Conservation (phyloP, 23 tunicate species). For the Oikopleura dioica region DNA sequence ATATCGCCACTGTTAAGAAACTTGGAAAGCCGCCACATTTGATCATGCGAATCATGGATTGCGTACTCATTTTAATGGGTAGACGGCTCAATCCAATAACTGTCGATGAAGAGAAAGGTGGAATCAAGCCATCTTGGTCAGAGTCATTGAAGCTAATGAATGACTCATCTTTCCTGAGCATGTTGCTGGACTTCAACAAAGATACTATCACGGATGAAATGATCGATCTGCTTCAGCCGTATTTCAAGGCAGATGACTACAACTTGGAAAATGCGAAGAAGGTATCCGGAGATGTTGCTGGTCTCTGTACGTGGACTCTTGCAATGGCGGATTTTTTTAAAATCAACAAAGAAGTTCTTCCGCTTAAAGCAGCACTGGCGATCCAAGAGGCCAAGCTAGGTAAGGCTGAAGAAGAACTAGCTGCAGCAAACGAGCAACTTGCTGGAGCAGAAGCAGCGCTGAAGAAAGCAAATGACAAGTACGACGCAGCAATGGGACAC, state of each 20-base stretch:
- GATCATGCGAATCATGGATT: constrained; percentile 98
- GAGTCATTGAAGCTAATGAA: constrained; percentile 90
- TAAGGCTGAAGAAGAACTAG: constrained; percentile 49
- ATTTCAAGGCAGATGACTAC: constrained; percentile 79
- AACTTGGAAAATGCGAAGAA: constrained; percentile 75
- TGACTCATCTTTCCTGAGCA: constrained; percentile 48
- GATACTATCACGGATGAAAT: constrained; percentile 79
- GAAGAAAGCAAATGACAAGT: constrained; percentile 59
- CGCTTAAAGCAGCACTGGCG: constrained; percentile 72
- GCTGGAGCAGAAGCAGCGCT: constrained; percentile 70
- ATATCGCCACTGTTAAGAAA: constrained; percentile 84
- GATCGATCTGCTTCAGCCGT: constrained; percentile 65
- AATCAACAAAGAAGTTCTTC: constrained; percentile 92
- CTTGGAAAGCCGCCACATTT: constrained; percentile 99
- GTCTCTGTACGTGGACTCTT: constrained; percentile 88
- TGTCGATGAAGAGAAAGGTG: constrained; percentile 53
- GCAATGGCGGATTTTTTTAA: constrained; percentile 85
- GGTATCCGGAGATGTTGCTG: constrained; percentile 87
- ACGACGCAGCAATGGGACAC: constrained; percentile 68
- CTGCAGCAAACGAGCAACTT: constrained; percentile 45
- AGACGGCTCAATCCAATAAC: constrained; percentile 46
- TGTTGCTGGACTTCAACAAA: constrained; percentile 67
- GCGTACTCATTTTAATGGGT: constrained; percentile 60
- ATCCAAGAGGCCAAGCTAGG: constrained; percentile 55
- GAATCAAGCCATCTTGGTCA: constrained; percentile 70